These are phyloP conservation scores for Siniperca obscura DNA, from an alignment of 2,797 vertebrate genomes.

Conservation along the genomic window DNA sequence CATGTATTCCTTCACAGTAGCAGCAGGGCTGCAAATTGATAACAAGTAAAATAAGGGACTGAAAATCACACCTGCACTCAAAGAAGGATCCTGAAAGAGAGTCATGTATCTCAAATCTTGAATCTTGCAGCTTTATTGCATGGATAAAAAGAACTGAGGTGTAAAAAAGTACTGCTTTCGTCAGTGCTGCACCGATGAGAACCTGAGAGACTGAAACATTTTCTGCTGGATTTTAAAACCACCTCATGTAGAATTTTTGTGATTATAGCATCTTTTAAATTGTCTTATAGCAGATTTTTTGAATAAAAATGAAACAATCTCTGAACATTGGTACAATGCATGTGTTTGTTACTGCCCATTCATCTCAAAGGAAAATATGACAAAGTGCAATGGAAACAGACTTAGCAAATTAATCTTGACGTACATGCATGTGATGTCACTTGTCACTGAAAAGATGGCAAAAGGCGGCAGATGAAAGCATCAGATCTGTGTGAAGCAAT, in stretches of 20 bases:
- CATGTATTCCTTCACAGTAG: neutral
- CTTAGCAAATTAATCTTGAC: neutral
- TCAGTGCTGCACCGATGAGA: neutral
- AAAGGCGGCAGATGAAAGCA: neutral
- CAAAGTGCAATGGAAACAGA: neutral
- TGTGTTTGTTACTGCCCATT: too few species aligned
- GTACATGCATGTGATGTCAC: neutral
- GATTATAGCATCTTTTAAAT: too few species aligned
- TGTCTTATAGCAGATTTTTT: too few species aligned
- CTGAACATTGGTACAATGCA: neutral
- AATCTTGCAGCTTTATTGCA: neutral
- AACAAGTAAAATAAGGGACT: neutral
- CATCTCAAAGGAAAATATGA: too few species aligned
- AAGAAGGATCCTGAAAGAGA: conserved; percentile 2
- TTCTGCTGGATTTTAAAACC: neutral
- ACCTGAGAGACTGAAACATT: neutral
- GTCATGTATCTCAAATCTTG: neutral
- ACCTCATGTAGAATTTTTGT: neutral
- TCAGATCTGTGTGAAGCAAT: neutral
- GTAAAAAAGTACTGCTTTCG: neutral
- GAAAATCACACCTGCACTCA: neutral
- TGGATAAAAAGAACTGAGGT: neutral
- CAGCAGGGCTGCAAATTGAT: neutral
- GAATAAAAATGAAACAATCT: too few species aligned
- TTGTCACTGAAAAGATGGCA: neutral